Conservation (phyloP, 2,113 vertebrate species). For the Beaufortia kweichowensis region DNA sequence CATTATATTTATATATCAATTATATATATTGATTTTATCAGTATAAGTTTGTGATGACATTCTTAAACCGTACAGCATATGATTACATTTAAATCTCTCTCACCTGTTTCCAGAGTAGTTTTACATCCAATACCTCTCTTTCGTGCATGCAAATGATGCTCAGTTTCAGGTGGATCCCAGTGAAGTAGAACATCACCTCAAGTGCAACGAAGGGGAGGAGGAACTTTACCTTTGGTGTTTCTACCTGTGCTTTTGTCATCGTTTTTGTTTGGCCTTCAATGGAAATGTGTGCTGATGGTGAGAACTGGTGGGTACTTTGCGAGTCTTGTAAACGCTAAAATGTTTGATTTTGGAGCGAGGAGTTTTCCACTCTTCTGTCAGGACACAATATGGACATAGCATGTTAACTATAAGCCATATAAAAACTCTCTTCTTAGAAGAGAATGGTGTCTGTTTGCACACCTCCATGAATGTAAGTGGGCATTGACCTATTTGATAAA, state of each 20-base stretch:
- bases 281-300: background rate
- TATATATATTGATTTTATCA: background rate
- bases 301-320: constrained; percentile 36
- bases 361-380: constrained; percentile 28
- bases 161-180: background rate
- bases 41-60: background rate
- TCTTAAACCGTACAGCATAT: background rate
- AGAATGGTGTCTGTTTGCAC: constrained; percentile 3
- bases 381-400: background rate
- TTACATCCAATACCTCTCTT: background rate
- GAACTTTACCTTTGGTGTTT: background rate
- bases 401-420: constrained; percentile 16
- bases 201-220: background rate
- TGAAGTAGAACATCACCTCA: background rate
- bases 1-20: background rate
- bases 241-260: constrained; percentile 44
- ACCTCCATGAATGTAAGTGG: constrained; percentile 10
- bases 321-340: constrained; percentile 19
- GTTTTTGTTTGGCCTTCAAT: background rate
- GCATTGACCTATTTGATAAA: background rate
- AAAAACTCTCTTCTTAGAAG: background rate
- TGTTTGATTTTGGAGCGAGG: constrained; percentile 69
- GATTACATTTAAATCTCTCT: constrained; percentile 3
- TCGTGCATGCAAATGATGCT: background rate
- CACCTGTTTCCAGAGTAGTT: constrained; percentile 12